Evolutionary conservation across 2,888 invertebrate genomes (phyloP).

Genomic region (Cinara cedri): DNA sequence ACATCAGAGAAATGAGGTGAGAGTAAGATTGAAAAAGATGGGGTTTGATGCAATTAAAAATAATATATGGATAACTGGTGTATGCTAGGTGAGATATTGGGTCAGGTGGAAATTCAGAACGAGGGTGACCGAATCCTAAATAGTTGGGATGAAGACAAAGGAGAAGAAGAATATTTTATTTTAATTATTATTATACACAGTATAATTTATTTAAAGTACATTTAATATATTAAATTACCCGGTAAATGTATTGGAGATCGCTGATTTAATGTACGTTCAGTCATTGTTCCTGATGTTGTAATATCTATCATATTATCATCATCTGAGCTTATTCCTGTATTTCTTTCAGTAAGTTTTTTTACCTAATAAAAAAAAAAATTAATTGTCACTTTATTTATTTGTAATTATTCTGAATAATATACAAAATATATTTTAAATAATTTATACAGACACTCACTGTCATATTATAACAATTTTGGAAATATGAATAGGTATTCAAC

Average conservation of each 20-base stretch:
- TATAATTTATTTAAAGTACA: neutral
- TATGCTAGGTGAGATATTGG: too few relatives aligned
- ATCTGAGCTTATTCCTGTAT: constrained; percentile 64
- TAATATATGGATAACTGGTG: too few relatives aligned
- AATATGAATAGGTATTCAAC: constrained; percentile 25
- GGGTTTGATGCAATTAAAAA: too few relatives aligned
- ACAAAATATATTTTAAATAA: neutral
- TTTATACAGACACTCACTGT: constrained; percentile 28
- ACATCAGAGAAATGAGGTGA: too few relatives aligned
- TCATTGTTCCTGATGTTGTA: constrained; percentile 66
- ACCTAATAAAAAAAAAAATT: constrained; percentile 22
- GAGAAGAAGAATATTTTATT: too few relatives aligned
- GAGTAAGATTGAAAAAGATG: too few relatives aligned
- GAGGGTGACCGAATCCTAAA: too few relatives aligned
- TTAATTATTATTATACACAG: neutral
- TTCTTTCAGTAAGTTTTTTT: constrained; percentile 36
- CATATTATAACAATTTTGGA: constrained; percentile 40
- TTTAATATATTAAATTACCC: constrained; percentile 14
- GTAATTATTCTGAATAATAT: neutral
- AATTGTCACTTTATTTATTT: neutral
- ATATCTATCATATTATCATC: constrained; percentile 73
- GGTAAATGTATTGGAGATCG: constrained; percentile 59
- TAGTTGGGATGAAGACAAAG: too few relatives aligned
- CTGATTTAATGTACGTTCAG: constrained; percentile 60
- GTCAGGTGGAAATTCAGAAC: too few relatives aligned